Percentiles rank a stretch among this genome's conserved stretches.
These are phyloP conservation scores for Dunckerocampus dactyliophorus DNA, from an alignment of 2,113 vertebrate genomes.

Conservation along the genomic window DNA sequence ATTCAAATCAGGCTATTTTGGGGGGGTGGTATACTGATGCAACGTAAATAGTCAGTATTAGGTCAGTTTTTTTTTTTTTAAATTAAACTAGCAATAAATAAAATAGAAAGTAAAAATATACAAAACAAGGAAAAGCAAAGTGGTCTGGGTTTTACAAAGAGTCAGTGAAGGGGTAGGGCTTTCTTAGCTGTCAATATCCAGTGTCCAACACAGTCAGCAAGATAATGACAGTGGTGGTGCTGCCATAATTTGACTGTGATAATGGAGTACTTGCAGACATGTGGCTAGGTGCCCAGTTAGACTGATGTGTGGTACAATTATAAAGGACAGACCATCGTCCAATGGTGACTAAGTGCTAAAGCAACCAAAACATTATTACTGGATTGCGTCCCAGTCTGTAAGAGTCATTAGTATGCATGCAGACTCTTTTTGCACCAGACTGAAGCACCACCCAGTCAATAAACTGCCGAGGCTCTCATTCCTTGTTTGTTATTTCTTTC, in stretches of 20 bases:
- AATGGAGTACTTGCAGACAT: constrained; percentile 4
- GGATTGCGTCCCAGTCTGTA: constrained; percentile 6
- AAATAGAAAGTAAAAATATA: no score
- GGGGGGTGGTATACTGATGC: no score
- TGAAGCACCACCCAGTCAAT: constrained; percentile 1
- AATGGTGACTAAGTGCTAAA: constrained; percentile 5
- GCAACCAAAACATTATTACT: constrained; percentile 6
- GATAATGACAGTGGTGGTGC: background rate
- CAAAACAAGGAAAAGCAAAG: no score
- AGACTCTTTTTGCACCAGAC: background rate
- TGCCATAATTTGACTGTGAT: background rate
- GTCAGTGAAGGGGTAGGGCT: no score
- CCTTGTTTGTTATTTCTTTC: constrained; percentile 2
- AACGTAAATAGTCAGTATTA: no score
- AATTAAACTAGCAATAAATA: no score
- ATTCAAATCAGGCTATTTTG: no score
- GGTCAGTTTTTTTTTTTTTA: no score
- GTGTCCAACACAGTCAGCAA: no score
- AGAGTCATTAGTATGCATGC: background rate
- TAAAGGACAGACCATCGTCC: constrained; percentile 7
- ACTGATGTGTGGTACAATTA: constrained; percentile 20
- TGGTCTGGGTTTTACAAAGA: no score
- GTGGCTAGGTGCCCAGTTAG: constrained; percentile 8
- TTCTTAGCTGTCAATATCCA: no score
- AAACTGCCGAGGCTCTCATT: constrained; percentile 6